phyloP scores from a whole-genome alignment of 2,888 invertebrate genomes.

The Tetrapedia diversipes region DNA sequence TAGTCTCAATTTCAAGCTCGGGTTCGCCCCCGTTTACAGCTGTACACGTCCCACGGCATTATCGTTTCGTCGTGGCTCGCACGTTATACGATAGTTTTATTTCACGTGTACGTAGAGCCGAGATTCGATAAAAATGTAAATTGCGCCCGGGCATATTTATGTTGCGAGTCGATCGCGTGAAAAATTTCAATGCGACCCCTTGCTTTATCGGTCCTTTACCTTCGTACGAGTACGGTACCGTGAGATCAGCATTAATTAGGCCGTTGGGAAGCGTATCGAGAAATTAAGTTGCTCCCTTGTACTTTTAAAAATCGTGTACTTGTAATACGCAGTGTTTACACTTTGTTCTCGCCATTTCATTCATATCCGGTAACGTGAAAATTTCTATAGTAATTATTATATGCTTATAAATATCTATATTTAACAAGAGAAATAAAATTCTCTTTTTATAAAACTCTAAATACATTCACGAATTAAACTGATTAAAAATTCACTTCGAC shows the following conservation, averaged over 20 bases:
- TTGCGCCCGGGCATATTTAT: constrained; percentile 40
- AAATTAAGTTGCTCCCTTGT: constrained; percentile 3
- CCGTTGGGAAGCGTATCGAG: background rate
- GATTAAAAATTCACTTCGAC: too few species aligned
- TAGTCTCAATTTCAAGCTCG: constrained; percentile 32
- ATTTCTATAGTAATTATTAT: too few species aligned
- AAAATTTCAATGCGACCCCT: constrained; percentile 35
- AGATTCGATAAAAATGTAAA: constrained; percentile 66
- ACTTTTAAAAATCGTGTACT: background rate
- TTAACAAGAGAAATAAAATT: too few species aligned
- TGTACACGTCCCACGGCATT: constrained; percentile 44
- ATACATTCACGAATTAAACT: too few species aligned
- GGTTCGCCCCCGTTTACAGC: background rate
- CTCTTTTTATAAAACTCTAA: too few species aligned
- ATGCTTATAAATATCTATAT: too few species aligned
- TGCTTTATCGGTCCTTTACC: constrained; percentile 6
- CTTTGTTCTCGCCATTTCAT: too few species aligned
- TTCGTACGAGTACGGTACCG: background rate
- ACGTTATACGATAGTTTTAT: constrained; percentile 37
- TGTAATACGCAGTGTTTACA: background rate
- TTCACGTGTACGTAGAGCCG: constrained; percentile 11
- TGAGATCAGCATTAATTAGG: constrained; percentile 20
- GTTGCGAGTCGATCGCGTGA: constrained; percentile 48
- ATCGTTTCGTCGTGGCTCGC: constrained; percentile 33
- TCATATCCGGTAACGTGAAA: too few species aligned